Evolutionary conservation across 2,797 vertebrate species (phyloP).

Genomic region (Tamandua tetradactyla): DNA sequence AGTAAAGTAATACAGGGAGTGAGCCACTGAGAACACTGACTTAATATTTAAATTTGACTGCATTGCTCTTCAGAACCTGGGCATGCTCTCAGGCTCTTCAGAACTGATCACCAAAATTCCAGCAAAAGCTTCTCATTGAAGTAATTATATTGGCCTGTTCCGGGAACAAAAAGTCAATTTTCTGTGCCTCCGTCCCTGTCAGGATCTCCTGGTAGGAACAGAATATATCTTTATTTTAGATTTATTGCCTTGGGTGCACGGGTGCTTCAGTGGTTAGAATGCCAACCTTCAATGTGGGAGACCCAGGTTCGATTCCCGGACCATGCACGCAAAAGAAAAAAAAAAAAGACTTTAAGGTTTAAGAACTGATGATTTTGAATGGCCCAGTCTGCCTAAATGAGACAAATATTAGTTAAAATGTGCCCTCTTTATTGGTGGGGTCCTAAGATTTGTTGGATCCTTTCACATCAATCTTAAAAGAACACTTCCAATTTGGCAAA

Average conservation of each 20-base stretch:
- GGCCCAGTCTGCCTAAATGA: not conserved
- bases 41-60: not conserved
- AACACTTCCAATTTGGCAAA: not conserved
- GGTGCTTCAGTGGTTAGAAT: too few relatives aligned
- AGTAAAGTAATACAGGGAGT: not conserved
- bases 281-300: too few relatives aligned
- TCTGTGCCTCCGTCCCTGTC: constrained; percentile 9
- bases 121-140: constrained; percentile 17
- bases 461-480: not conserved
- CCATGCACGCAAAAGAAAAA: too few relatives aligned
- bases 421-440: not conserved
- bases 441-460: not conserved
- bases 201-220: not conserved
- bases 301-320: too few relatives aligned
- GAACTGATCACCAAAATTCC: not conserved
- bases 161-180: constrained; percentile 56
- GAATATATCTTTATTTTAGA: constrained; percentile 44
- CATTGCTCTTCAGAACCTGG: not conserved
- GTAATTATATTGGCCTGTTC: constrained; percentile 51
- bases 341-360: too few relatives aligned
- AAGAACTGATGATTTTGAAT: not conserved
- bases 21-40: not conserved
- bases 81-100: not conserved
- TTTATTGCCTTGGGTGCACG: not conserved
- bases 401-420: constrained; percentile 33